phyloP scores from a whole-genome alignment of 2,888 invertebrate species.

The Cosmopolites sordidus region DNA sequence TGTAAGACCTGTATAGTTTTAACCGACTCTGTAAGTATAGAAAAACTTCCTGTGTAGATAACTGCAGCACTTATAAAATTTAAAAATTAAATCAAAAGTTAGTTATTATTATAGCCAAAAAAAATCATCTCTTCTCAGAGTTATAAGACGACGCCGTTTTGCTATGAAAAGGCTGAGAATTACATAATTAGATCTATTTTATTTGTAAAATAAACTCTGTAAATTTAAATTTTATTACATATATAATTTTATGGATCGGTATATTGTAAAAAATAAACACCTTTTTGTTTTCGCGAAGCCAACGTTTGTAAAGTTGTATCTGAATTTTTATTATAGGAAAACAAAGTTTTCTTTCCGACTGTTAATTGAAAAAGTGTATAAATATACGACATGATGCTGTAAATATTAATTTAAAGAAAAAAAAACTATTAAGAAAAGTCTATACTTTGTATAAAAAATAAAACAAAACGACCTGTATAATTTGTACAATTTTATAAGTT shows the following conservation, averaged over 20 bases:
- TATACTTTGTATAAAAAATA: conserved; percentile 23
- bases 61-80: conserved; percentile 8
- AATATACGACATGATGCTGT: conserved; percentile 25
- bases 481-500: conserved; percentile 28
- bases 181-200: conserved; percentile 28
- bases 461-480: conserved; percentile 27
- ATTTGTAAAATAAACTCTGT: conserved; percentile 29
- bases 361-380: conserved; percentile 22
- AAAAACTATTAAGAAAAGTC: conserved; percentile 15
- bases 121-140: no score
- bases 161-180: conserved; percentile 28
- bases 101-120: conserved; percentile 4
- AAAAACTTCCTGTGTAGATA: conserved; percentile 9
- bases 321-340: conserved; percentile 18
- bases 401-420: conserved; percentile 28
- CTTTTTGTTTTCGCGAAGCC: conserved; percentile 19
- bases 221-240: conserved; percentile 25
- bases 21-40: conserved; percentile 1
- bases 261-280: conserved; percentile 23
- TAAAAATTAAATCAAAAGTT: conserved; percentile 18
- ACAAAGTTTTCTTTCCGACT: conserved; percentile 27
- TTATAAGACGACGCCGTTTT: not conserved
- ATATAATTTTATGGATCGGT: conserved; percentile 24
- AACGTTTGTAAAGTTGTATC: conserved; percentile 22
- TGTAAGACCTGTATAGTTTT: not conserved